phyloP scores from a whole-genome alignment of 2,113 vertebrate genomes.

The Lophura nycthemera region DNA sequence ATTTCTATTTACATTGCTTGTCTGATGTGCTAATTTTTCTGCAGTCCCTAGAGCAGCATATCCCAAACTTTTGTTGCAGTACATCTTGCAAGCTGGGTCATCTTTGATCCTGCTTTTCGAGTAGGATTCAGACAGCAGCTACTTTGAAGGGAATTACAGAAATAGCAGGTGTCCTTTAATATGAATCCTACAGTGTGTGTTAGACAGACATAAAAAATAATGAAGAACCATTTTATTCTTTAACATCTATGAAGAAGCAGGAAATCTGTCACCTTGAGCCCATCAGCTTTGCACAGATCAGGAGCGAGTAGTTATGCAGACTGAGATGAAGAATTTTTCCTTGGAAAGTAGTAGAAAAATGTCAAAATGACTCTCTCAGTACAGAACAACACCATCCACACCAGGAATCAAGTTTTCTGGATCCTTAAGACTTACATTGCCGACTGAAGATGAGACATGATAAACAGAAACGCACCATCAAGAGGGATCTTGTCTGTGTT shows the following conservation, averaged over 20 bases:
- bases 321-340: neutral
- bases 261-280: neutral
- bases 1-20: neutral
- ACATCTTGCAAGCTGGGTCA: neutral
- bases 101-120: neutral
- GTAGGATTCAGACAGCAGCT: neutral
- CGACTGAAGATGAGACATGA: neutral
- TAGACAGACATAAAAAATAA: neutral
- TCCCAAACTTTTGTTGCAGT: slow-evolving; percentile 12
- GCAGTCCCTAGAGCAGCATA: neutral
- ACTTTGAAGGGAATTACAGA: neutral
- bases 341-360: neutral
- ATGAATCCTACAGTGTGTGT: neutral
- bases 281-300: neutral
- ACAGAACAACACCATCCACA: neutral
- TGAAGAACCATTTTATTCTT: neutral
- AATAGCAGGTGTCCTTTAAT: neutral
- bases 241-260: neutral
- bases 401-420: neutral
- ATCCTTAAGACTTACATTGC: neutral
- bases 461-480: neutral
- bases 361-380: neutral
- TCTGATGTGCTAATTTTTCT: neutral
- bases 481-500: neutral
- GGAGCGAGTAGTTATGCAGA: neutral